Percentiles rank a stretch among this genome's conserved stretches.
These are phyloP conservation scores for Anodontia alba DNA, from an alignment of 2,888 invertebrate genomes.

Conservation along the genomic window DNA sequence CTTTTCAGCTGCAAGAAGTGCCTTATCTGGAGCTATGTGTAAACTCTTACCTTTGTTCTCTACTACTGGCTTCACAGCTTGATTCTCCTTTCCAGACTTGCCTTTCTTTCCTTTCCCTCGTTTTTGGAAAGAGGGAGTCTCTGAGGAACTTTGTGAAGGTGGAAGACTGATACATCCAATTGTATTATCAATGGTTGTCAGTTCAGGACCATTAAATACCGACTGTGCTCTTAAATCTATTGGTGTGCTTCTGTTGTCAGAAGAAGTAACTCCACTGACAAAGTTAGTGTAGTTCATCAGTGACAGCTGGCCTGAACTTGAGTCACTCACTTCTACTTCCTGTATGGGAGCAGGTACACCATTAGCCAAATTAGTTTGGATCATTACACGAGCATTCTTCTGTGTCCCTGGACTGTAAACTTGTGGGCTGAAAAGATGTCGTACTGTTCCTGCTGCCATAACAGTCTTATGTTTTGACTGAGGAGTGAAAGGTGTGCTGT, in stretches of 20 bases:
- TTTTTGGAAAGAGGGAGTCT: neutral
- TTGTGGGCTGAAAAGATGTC: slow-evolving; percentile 39
- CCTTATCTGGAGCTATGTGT: no score
- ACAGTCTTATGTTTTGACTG: slow-evolving; percentile 30
- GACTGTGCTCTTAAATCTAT: neutral
- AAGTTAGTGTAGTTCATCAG: neutral
- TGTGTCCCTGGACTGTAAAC: neutral
- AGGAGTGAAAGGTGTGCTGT: slow-evolving; percentile 7
- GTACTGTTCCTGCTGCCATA: slow-evolving; percentile 16
- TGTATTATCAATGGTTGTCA: slow-evolving; percentile 51
- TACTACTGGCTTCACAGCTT: neutral
- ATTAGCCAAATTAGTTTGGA: neutral
- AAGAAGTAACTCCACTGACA: slow-evolving; percentile 9
- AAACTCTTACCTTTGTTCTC: slow-evolving; percentile 4
- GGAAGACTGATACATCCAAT: slow-evolving; percentile 59
- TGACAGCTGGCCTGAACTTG: no score
- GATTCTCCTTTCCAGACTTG: neutral
- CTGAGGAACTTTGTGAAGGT: neutral
- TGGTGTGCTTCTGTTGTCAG: slow-evolving; percentile 11
- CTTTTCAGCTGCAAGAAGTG: no score
- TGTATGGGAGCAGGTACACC: neutral
- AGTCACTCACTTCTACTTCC: neutral
- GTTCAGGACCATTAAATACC: slow-evolving; percentile 7
- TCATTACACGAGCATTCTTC: slow-evolving; percentile 6
- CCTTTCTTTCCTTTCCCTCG: slow-evolving; percentile 8